A percentile compares a stretch with the other conserved stretches of the same genome.
phyloP scores from a whole-genome alignment of 1,140 invertebrate genomes.

The Lepidurus arcticus region DNA sequence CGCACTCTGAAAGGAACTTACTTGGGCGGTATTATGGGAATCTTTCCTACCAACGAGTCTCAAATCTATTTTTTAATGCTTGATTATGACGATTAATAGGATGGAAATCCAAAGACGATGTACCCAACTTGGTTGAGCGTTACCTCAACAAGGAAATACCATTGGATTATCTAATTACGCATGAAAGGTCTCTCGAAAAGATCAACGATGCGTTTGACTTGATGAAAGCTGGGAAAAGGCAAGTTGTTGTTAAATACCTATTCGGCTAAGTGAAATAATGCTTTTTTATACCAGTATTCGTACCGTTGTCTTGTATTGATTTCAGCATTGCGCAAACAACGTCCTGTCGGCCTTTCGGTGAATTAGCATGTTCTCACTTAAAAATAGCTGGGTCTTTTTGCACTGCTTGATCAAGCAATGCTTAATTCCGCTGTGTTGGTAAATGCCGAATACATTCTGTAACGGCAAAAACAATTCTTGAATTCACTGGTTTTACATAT shows the following conservation, averaged over 20 bases:
- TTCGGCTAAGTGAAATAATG: no score
- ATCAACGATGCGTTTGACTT: constrained; percentile 89
- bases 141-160: constrained; percentile 78
- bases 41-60: neutral
- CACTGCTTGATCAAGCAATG: no score
- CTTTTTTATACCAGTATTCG: no score
- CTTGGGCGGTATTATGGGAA: constrained; percentile 63
- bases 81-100: constrained; percentile 55
- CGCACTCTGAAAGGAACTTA: constrained; percentile 90
- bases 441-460: no score
- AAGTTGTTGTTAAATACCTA: constrained; percentile 32
- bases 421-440: no score
- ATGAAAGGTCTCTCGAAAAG: constrained; percentile 67
- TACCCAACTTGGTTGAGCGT: constrained; percentile 73
- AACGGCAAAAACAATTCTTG: no score
- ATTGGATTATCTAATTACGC: constrained; percentile 49
- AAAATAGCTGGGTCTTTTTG: no score
- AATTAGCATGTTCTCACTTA: no score
- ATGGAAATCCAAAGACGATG: constrained; percentile 48
- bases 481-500: no score
- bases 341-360: no score
- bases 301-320: no score
- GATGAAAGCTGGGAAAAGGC: constrained; percentile 70
- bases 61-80: constrained; percentile 52
- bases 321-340: no score